These are phyloP conservation scores for Montipora efflorescens DNA, from an alignment of 64 coral and sea anemone genomes.

Conservation along the genomic window DNA sequence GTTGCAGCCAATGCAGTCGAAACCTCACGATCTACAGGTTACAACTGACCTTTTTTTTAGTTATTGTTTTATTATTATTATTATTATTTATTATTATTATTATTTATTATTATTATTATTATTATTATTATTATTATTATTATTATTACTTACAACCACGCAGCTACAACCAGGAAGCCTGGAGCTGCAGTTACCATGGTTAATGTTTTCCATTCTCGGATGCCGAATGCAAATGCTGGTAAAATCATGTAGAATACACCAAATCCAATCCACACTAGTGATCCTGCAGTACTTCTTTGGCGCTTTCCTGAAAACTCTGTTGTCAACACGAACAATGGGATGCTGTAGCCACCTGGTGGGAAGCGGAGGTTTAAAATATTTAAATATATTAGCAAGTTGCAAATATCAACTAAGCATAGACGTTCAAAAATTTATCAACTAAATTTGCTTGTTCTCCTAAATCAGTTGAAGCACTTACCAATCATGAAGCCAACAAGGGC, in stretches of 20 bases:
- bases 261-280: slow-evolving; percentile 19
- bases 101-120: too few species aligned
- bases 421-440: too few species aligned
- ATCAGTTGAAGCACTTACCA: background rate
- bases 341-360: slow-evolving; percentile 11
- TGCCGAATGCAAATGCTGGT: slow-evolving; percentile 13
- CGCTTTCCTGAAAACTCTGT: slow-evolving; percentile 36
- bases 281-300: background rate
- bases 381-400: too few species aligned
- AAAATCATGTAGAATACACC: background rate
- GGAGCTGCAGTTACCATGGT: slow-evolving; percentile 8
- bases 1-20: too few species aligned
- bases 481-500: slow-evolving; percentile 64
- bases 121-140: background rate
- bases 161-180: background rate
- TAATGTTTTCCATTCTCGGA: slow-evolving; percentile 33
- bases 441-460: too few species aligned
- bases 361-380: background rate
- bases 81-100: too few species aligned
- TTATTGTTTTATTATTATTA: too few species aligned
- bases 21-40: too few species aligned
- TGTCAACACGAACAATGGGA: slow-evolving; percentile 29
- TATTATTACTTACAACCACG: slow-evolving; percentile 13
- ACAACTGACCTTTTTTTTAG: too few species aligned
- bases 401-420: too few species aligned